Evolutionary conservation across 2,113 vertebrate species (phyloP), one percentile per base, ranked within the genome.

Genomic region (Cricetomys ansorgei): DNA sequence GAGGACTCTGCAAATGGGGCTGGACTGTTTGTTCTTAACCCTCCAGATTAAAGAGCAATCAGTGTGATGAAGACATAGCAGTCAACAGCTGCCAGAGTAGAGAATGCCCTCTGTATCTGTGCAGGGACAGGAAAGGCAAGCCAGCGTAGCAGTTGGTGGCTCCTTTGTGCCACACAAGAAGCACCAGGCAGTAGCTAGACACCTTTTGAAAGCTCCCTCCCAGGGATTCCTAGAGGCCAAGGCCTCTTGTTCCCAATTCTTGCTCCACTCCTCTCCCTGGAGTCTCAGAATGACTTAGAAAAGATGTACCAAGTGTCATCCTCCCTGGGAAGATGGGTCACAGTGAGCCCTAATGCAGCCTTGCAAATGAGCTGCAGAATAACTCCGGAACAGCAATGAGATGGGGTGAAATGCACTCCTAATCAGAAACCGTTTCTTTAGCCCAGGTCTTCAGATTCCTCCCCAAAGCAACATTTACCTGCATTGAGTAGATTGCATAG

Each of bases 11-110:
- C 89, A 75, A 59, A 70, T 1, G 10, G 48, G 64, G 23, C 53
- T 70, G 94, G 23, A 88, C 96, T 81, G 72, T 88, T 94, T 95
- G 95, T 92, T 93, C 94, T 79, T 43, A 91, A 64, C 89, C 93
- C 88, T 88, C 59, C 48, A 64, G 93, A 90, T 92, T 85, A 93
- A 73, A 91, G 85, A 93, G 72, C 76, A 48, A 85, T 72, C 79
- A 86, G 94, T 53, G 86, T 92, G 95, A 64, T 90, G 55, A 88
- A 94, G 76, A 93, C 23, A 89, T 0, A 43, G 50, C 0, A 12
- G 92, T 43, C 81, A 37, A 50, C 4, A 15, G 72, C n/a, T 77
- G 84, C 92, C 96, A 88, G n/a, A 81, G 89, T 0, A 93, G 25
- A 90, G 67, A 76, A 86, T 45, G 83, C n/a, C 76, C 86, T 80